These are phyloP conservation scores for Rhynchophorus ferrugineus DNA, from an alignment of 1,140 invertebrate species.

Conservation along the genomic window DNA sequence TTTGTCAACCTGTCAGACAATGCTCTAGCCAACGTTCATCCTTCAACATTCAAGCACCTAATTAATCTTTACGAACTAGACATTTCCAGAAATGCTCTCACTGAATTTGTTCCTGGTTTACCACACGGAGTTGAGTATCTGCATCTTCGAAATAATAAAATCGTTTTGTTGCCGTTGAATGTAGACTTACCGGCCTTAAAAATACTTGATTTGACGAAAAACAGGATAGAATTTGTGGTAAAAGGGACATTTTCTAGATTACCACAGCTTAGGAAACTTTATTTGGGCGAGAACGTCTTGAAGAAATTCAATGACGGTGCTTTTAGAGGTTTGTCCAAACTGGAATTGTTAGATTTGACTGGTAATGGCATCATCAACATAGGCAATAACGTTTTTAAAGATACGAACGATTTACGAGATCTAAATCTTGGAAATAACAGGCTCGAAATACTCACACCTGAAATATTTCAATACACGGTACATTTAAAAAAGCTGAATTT, in stretches of 20 bases:
- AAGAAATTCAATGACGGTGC: slow-evolving; percentile 58
- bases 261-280: slow-evolving; percentile 61
- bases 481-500: slow-evolving; percentile 62
- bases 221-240: slow-evolving; percentile 64
- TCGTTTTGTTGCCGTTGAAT: slow-evolving; percentile 55
- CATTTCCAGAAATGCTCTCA: slow-evolving; percentile 64
- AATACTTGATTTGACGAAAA: slow-evolving; percentile 67
- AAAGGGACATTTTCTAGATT: slow-evolving; percentile 59
- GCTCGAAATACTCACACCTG: slow-evolving; percentile 60
- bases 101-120: slow-evolving; percentile 62
- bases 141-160: slow-evolving; percentile 66
- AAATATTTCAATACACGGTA: slow-evolving; percentile 57
- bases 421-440: slow-evolving; percentile 70
- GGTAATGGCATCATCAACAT: slow-evolving; percentile 66
- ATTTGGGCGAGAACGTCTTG: slow-evolving; percentile 71
- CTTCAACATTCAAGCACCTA: slow-evolving; percentile 65
- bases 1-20: slow-evolving; percentile 73
- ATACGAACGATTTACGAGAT: slow-evolving; percentile 55
- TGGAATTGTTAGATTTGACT: slow-evolving; percentile 69
- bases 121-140: slow-evolving; percentile 70
- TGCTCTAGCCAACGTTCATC: slow-evolving; percentile 56
- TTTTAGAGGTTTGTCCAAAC: slow-evolving; percentile 59
- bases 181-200: slow-evolving; percentile 61
- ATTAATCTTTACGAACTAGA: slow-evolving; percentile 70
- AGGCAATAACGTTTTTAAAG: slow-evolving; percentile 57